Conservation (phyloP, 2,888 invertebrate species). For the Kryphioiulus occultus region DNA sequence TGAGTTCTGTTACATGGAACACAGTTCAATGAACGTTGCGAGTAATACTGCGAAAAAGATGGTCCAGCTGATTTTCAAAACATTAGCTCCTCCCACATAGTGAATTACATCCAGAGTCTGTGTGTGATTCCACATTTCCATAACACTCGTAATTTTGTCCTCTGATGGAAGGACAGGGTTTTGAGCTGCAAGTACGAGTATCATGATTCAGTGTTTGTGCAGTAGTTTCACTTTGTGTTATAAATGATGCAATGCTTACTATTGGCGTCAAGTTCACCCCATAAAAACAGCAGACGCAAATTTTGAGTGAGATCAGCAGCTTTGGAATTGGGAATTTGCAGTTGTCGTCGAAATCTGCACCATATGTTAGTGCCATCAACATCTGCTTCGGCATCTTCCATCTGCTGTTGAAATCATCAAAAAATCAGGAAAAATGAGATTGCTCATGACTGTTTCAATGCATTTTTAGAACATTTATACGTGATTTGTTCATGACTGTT, state of each 20-base stretch:
- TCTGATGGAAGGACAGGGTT: conserved; percentile 35
- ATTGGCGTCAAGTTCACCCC: conserved; percentile 18
- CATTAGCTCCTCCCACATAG: conserved; percentile 35
- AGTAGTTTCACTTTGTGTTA: not conserved
- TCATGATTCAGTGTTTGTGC: not conserved
- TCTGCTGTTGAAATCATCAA: not conserved
- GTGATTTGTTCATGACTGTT: no score
- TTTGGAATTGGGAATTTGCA: conserved; percentile 32
- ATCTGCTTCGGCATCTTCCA: conserved; percentile 49
- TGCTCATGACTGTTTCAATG: not conserved
- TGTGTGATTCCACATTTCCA: conserved; percentile 43
- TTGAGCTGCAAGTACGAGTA: conserved; percentile 3
- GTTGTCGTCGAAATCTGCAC: conserved; percentile 45
- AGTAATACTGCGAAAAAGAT: conserved; percentile 37
- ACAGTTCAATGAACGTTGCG: conserved; percentile 43
- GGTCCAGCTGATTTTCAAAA: conserved; percentile 40
- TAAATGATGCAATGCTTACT: not conserved
- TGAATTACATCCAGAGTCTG: conserved; percentile 28
- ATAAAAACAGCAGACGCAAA: conserved; percentile 27
- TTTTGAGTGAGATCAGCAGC: conserved; percentile 26
- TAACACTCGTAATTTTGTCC: not conserved
- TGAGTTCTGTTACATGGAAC: conserved; percentile 2
- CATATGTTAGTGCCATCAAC: conserved; percentile 43
- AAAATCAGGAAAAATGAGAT: not conserved
- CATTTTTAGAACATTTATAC: no score